Evolutionary conservation across 2,113 vertebrate genomes (phyloP), one percentile per base, ranked within the genome.

Genomic region (Psilopsiagon aymara): DNA sequence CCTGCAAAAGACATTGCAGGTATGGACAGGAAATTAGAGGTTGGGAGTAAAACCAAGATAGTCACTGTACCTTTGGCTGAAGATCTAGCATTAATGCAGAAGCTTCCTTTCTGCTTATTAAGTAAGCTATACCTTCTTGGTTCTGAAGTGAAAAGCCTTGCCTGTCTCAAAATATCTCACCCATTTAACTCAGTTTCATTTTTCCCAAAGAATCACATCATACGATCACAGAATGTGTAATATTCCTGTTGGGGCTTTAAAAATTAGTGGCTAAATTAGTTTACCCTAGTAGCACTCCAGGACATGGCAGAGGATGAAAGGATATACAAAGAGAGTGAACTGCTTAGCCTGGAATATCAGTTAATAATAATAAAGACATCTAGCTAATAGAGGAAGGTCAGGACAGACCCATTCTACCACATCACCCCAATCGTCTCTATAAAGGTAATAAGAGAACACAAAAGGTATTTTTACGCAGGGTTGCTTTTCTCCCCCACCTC

Each of bases 341-440:
- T 47, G 44, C 88, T 83, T 86, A 59, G 68, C 66, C 76, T 78
- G 69, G 62, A 76, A 79, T 92, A 86, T 33, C 93, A 92, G 62
- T 95, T 88, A 94, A 86, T 94, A 92, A 60, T 43, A 85, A 76
- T 78, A 75, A 86, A 95, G 94, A 94, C 81, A 88, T 91, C 66
- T 79, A 51, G 86, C 43, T 76, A 82, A 63, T 27, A 86, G 53
- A 95, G 91, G 79, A 95, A 89, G 92, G 74, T 52, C 83, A 82
- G 86, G 94, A 79, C 57, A 96, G 51, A 44, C 47, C n/a, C 28
- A 1, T 86, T 91, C 57, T 69, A 89, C 59, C 52, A 66, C 70
- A 85, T 71, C 41, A 67, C 31, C 77, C 60, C 68, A 87, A 79
- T 46, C 74, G 41, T 24, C 74, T 68, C 60, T 43, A 64, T 16